Conservation (phyloP, 2,797 vertebrate species). For the Lagorchestes hirsutus region DNA sequence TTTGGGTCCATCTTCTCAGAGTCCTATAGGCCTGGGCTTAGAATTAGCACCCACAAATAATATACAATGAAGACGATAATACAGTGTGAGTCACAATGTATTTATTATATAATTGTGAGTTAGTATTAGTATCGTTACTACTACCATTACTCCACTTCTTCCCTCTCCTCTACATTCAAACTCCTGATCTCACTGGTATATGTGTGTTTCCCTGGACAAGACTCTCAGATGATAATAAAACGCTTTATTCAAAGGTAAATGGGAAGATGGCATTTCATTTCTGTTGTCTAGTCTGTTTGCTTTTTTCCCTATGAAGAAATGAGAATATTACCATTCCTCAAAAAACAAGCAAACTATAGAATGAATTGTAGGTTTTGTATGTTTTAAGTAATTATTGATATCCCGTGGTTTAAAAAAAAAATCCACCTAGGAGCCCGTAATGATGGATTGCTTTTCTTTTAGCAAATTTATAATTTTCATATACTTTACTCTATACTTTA, state of each 20-base stretch:
- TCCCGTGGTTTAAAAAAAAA: conserved; percentile 45
- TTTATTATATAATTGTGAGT: not conserved
- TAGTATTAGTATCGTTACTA: not conserved
- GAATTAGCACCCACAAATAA: not conserved
- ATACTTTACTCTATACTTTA: conserved; percentile 39
- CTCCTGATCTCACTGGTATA: not conserved
- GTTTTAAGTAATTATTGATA: conserved; percentile 58
- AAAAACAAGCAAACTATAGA: conserved; percentile 45
- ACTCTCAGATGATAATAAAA: conserved; percentile 24
- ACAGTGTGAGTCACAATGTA: not conserved
- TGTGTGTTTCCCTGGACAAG: not conserved
- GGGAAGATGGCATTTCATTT: conserved; percentile 19
- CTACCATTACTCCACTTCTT: not conserved
- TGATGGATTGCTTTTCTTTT: conserved; percentile 65
- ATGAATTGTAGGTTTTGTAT: conserved; percentile 33
- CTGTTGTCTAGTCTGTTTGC: conserved; percentile 19
- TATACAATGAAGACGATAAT: not conserved
- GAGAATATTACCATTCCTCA: conserved; percentile 26
- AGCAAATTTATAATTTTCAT: conserved; percentile 70
- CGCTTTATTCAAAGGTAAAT: conserved; percentile 20
- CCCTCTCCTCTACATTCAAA: not conserved
- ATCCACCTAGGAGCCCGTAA: not conserved
- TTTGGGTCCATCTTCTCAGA: not conserved
- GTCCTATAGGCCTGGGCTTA: not conserved
- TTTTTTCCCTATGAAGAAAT: conserved; percentile 3